A percentile compares a stretch with the other conserved stretches of the same genome.
These are phyloP conservation scores for Augiades crinisus DNA, from an alignment of 2,888 invertebrate species.

Conservation along the genomic window DNA sequence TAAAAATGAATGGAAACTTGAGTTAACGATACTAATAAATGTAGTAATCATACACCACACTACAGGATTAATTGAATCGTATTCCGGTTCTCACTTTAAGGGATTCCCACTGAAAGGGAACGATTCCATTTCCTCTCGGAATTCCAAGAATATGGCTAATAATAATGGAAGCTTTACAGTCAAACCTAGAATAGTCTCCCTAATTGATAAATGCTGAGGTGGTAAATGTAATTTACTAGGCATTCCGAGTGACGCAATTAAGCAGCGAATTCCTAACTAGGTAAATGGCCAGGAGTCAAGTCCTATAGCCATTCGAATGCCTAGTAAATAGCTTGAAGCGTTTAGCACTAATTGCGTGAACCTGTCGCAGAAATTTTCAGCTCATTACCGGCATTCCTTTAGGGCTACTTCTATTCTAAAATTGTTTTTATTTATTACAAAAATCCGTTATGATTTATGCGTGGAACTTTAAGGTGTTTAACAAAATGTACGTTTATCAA, in stretches of 20 bases:
- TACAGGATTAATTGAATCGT: no score
- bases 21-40: no score
- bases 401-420: neutral
- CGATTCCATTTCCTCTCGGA: no score
- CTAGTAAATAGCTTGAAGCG: slow-evolving; percentile 2
- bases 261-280: neutral
- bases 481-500: no score
- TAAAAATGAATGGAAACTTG: no score
- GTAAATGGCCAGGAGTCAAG: neutral
- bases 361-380: neutral
- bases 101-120: no score
- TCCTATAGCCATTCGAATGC: neutral
- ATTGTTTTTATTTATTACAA: no score
- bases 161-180: neutral
- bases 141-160: no score
- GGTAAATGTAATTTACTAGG: neutral
- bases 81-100: no score
- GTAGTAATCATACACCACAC: no score
- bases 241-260: neutral
- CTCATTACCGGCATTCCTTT: neutral
- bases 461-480: no score
- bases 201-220: neutral
- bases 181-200: neutral
- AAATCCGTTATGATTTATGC: no score
- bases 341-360: slow-evolving; percentile 12